Evolutionary conservation across 2,113 vertebrate species (phyloP).

Genomic region (Cinclus cinclus): DNA sequence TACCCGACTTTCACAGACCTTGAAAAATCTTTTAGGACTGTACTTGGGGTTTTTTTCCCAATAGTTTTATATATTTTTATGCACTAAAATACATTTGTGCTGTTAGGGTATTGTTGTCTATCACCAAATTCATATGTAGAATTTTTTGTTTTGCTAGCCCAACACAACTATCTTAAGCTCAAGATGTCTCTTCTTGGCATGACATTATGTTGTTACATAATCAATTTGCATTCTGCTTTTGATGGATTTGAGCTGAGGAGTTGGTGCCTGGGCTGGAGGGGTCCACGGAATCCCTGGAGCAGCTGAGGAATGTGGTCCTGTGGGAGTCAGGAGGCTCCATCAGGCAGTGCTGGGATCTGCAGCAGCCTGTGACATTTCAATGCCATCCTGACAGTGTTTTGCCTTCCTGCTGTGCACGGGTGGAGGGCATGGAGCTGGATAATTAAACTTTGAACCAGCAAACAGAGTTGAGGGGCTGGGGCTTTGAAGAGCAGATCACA

Average conservation of each 20-base stretch:
- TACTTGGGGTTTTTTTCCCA: fast-evolving
- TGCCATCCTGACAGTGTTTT: conserved; percentile 10
- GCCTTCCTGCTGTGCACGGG: conserved; percentile 53
- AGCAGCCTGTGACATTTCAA: neutral
- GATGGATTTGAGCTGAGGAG: neutral
- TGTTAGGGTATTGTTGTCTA: neutral
- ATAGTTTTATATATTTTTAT: neutral
- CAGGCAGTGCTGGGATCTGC: neutral
- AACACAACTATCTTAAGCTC: neutral
- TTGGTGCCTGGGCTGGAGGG: neutral
- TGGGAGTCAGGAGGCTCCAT: neutral
- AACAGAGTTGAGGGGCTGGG: neutral
- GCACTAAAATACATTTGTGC: neutral
- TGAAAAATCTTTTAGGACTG: neutral
- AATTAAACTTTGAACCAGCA: conserved; percentile 67
- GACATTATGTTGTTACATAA: neutral
- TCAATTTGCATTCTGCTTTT: neutral
- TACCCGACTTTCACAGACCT: neutral
- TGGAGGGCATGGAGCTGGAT: conserved; percentile 22
- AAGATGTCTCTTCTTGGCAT: neutral
- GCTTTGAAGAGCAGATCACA: conserved; percentile 70
- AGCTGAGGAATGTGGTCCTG: neutral
- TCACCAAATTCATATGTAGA: neutral
- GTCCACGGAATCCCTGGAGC: neutral
- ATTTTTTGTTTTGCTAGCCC: neutral